phyloP scores from a whole-genome alignment of 1,140 invertebrate genomes.

The Drosophila subobscura region DNA sequence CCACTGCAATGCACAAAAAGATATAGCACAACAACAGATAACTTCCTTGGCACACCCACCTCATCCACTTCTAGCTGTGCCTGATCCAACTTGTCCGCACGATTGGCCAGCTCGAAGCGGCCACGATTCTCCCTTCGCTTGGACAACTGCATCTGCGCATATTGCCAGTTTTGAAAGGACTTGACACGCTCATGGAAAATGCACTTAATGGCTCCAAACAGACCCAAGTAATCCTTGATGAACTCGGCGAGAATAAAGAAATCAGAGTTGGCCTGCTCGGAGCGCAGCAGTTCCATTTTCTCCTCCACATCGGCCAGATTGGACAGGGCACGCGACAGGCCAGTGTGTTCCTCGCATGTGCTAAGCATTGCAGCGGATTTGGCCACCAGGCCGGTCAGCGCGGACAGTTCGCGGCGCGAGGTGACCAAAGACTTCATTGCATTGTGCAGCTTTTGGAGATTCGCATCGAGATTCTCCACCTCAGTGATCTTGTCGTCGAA shows the following conservation, averaged over 20 bases:
- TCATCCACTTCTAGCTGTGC: constrained; percentile 96
- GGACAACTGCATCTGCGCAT: constrained; percentile 96
- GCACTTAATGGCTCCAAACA: constrained; percentile 97
- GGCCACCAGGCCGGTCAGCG: constrained; percentile 89
- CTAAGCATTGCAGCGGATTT: constrained; percentile 96
- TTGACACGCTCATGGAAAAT: constrained; percentile 99
- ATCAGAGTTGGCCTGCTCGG: constrained; percentile 97
- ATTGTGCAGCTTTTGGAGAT: constrained; percentile 93
- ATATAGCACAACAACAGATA: no score
- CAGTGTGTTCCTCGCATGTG: constrained; percentile 97
- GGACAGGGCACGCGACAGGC: constrained; percentile 95
- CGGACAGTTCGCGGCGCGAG: constrained; percentile 93
- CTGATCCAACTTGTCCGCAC: constrained; percentile 94
- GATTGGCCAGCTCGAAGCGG: constrained; percentile 94
- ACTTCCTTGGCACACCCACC: constrained; percentile 85
- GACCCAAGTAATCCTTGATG: constrained; percentile 96
- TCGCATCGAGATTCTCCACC: constrained; percentile 95
- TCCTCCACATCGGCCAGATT: constrained; percentile 95
- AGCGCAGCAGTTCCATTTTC: constrained; percentile 92
- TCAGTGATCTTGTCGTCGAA: constrained; percentile 98
- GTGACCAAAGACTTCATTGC: constrained; percentile 94
- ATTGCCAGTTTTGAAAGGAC: constrained; percentile 98
- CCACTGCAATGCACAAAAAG: constrained; percentile 87
- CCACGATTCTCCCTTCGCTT: constrained; percentile 97
- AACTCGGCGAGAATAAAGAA: constrained; percentile 96